Evolutionary conservation across 2,888 invertebrate genomes (phyloP), one percentile per base, ranked within the genome.

Genomic region (Endotricha flammealis): DNA sequence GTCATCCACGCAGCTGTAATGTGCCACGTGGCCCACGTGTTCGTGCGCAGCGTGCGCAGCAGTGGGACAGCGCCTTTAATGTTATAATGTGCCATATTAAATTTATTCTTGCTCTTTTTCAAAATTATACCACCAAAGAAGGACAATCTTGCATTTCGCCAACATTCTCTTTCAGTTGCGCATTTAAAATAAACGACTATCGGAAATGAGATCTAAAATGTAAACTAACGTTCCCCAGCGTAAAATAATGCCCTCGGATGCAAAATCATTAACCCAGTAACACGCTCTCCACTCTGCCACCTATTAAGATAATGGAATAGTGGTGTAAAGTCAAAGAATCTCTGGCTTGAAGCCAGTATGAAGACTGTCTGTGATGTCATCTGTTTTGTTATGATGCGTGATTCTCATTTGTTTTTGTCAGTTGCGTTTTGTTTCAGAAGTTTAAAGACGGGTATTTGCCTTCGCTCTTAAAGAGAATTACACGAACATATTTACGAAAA

Each of bases 261-360:
- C 57, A 55, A 46, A 67, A 67, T 73, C 64, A 72, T 74, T 73
- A 76, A 60, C 68, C 63, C 54, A 61, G 53, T 58, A 58, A 60
- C 56, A 60, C 57, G 55, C 46, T 55, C 53, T 57, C 54, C 46
- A 57, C 52, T 58, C 63, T 58, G 57, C 53, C 53, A 53, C 58
- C 64, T 73, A 69, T 72, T 64, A 72, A 58, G 59, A 69, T 79
- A 80, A 79, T 80, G 73, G 76, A 67, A 73, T 74, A 65, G 65
- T 65, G 59, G 61, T 77, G 74, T 75, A 64, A 61, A 63, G 63
- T 61, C 60, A 66, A 72, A 74, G 70, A 74, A 75, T 69, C 63
- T 60, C 67, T 72, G 75, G 75, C 74, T 46, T 34, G 31, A 38
- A 53, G 75, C 74, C 77, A 75, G 57, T 48, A 41, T 55, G 50